Percentiles rank a stretch among this genome's conserved stretches.
These are phyloP conservation scores for Miichthys miiuy DNA, from an alignment of 2,797 vertebrate genomes.

Conservation along the genomic window DNA sequence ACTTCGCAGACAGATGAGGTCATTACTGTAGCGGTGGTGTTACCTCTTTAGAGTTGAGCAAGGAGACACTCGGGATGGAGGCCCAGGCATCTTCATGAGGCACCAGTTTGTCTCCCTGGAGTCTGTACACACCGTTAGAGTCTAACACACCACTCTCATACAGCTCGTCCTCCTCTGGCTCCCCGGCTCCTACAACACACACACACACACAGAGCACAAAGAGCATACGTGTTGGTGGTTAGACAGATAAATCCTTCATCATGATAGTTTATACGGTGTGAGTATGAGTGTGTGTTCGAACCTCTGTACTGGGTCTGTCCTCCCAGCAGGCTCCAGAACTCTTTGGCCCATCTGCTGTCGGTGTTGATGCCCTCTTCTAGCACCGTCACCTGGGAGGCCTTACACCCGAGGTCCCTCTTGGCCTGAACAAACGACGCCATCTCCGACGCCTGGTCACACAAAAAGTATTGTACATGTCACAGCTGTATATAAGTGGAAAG, in stretches of 20 bases:
- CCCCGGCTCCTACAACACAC: conserved; percentile 81
- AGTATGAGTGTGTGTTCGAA: conserved; percentile 36
- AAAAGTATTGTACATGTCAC: conserved; percentile 13
- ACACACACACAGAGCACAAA: conserved; percentile 26
- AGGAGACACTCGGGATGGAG: conserved; percentile 84
- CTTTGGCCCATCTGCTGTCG: conserved; percentile 83
- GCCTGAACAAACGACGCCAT: conserved; percentile 87
- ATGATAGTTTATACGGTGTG: background rate
- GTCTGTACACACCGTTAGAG: conserved; percentile 84
- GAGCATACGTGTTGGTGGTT: conserved; percentile 1
- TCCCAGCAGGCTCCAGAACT: conserved; percentile 88
- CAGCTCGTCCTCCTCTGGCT: conserved; percentile 88
- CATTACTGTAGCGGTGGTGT: conserved; percentile 23
- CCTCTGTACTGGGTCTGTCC: conserved; percentile 86
- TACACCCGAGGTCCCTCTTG: conserved; percentile 88
- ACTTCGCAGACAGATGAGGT: background rate
- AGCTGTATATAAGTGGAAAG: background rate
- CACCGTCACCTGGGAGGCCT: conserved; percentile 84
- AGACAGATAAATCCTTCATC: conserved; percentile 6
- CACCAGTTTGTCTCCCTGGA: conserved; percentile 86
- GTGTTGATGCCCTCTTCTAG: conserved; percentile 89
- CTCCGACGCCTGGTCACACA: conserved; percentile 82
- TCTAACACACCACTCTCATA: conserved; percentile 86
- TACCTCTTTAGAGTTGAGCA: conserved; percentile 88
- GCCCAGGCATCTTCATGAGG: conserved; percentile 87